Base-by-base conservation (phyloP, 2,797 vertebrate genomes). In the Parotocinclus haroldoi region DNA sequence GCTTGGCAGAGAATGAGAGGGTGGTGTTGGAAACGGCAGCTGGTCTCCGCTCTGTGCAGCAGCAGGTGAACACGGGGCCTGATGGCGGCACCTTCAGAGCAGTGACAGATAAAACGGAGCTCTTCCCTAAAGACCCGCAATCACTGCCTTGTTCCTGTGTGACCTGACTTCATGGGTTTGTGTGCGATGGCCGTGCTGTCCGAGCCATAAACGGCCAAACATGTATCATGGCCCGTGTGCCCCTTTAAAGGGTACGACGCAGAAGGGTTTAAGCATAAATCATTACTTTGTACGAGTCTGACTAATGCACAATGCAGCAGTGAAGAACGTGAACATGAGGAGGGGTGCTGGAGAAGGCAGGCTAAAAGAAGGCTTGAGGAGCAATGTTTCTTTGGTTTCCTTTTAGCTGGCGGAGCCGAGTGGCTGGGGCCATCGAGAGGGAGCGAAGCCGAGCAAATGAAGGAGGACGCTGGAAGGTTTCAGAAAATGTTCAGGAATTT, bases 401-500 rank as follows among this genome's bases (percentile, higher is more conserved):
- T 77, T 82, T 79, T 74, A 79, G 71, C 75, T 69, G 63, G 73
- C 73, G 71, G 57, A 69, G 72, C 75, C 53, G 73, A 77, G 72
- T 69, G 79, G 68, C 60, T 78, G 76, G 73, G 73, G 76, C 79
- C 80, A 75, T 69, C 73, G 70, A 72, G 56, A 76, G 75, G 75
- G 76, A 62, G 71, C 67, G 68, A 68, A 65, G 74, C 74, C 56
- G 40, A 77, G 63, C 72, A 72, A 69, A 74, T 58, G 70, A 65
- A 73, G 71, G 78, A 75, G 77, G 80, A 71, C 54, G 76, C 68
- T 67, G 14, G 76, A 71, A 79, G 76, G 73, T 84, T 82, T 81
- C 78, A 84, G 82, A 88, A 86, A 87, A 89, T 88, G 87, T 87
- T 75, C 80, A 85, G 88, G 87, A 90, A 89, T 89, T 86, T 84